These are phyloP conservation scores for Dendrocincla fuliginosa DNA, from an alignment of 2,797 vertebrate genomes.

Conservation along the genomic window DNA sequence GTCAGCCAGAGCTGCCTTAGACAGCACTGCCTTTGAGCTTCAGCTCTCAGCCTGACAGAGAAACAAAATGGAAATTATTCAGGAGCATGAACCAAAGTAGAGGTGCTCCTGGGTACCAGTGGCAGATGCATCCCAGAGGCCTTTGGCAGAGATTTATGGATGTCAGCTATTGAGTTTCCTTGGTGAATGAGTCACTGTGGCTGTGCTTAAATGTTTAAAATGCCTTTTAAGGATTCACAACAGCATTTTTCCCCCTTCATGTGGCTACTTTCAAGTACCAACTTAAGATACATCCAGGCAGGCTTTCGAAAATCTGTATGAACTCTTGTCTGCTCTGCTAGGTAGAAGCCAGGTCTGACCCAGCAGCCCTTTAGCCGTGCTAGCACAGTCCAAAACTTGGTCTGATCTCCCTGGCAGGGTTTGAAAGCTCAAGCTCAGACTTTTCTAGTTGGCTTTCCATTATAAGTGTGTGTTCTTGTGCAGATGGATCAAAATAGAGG, in stretches of 20 bases:
- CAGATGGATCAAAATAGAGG: constrained; percentile 19
- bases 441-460: not conserved
- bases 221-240: not conserved
- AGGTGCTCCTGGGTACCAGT: not conserved
- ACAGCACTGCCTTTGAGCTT: not conserved
- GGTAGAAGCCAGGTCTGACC: not conserved
- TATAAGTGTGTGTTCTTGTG: not conserved
- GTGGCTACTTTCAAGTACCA: not conserved
- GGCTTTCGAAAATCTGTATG: not conserved
- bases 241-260: not conserved
- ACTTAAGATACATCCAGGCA: not conserved
- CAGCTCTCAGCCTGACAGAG: not conserved
- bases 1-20: not conserved
- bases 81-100: not conserved
- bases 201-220: not conserved
- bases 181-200: not conserved
- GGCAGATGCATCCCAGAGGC: not conserved
- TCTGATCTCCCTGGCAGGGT: not conserved
- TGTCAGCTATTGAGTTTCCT: not conserved
- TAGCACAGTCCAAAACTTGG: not conserved
- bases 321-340: not conserved
- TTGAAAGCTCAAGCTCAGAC: not conserved
- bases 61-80: not conserved
- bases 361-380: not conserved
- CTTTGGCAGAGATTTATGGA: not conserved